Evolutionary conservation across 2,888 invertebrate species (phyloP), one percentile per base, ranked within the genome.

Genomic region (Mechanitis mazaeus): DNA sequence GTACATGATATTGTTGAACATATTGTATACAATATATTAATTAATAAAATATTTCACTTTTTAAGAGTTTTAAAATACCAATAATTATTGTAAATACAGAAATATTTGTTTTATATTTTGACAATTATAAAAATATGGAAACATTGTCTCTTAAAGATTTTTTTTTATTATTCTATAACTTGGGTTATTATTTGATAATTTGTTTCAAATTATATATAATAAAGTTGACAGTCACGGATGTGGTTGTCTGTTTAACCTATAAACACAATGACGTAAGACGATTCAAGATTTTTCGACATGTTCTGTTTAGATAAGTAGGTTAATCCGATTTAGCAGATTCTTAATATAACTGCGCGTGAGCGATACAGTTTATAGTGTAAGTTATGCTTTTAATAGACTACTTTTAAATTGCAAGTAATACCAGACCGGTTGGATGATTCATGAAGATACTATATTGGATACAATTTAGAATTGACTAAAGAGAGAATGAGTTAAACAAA

Each of bases 221-320:
- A 55, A 58, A 6, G 54, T 54, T 57, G 58, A 33, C 53, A 46
- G 57, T 66, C 61, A 59, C 70, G 73, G 74, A 75, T 72, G 73
- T 71, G 71, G 73, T 70, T 67, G 46, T 67, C 64, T 73, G 71
- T 72, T 71, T 70, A 65, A 56, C 66, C 60, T 64, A 65, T 69
- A 69, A 66, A 70, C 61, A 65, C 64, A 66, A 60, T 70, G 68
- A 69, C 69, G 71, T 66, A 67, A 65, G 62, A 57, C 59, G 68
- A 65, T 70, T 58, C 65, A 57, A 66, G 20, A 68, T 68, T 70
- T 69, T 66, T 60, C 58, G 28, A 59, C 59, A 63, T 64, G 58
- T 59, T 55, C 42, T 42, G 42, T 42, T 42, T 64, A 59, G 56
- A 58, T 62, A 57, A 56, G 59, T 47, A 47, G 54, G 55, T 55